Evolutionary conservation across 2,113 vertebrate species (phyloP), one percentile per base, ranked within the genome.

Genomic region (Malaclemys terrapin): DNA sequence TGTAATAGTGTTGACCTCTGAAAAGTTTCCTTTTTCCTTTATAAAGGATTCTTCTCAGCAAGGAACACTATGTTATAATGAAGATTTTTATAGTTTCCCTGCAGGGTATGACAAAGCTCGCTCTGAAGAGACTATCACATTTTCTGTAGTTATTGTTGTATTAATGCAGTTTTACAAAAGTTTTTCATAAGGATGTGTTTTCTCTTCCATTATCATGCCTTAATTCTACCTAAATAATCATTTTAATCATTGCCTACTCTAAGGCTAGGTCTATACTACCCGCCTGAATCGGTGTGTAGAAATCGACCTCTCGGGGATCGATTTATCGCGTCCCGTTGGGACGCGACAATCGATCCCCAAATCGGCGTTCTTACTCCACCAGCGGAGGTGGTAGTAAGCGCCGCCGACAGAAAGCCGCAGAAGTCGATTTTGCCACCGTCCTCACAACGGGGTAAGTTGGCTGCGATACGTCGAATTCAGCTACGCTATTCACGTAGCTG

Each of bases 81-180:
- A 96, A 97, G 94, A 92, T 97, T 98, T 96, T 84, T 98, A 42
- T 96, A 96, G 82, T 92, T 98, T 94, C 97, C 81, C 96, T 95
- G 94, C 96, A 96, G 96, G 97, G 93, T 97, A 91, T 90, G 93
- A 96, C 92, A 97, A 91, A 88, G 86, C 75, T 93, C 87, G 93
- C 86, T 94, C 4, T 10, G 94, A 94, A 93, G 88, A 75, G 22
- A 91, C 38, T 94, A 91, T 88, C 86, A 65, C 35, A 94, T 97
- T 72, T 92, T 84, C 79, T 93, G 81, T 94, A 52, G 80, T 96
- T 94, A 87, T 91, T 93, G 84, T 80, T 93, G 87, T 89, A 78
- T 79, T 94, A 82, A 92, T 95, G 81, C 52, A 0, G 0, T 50
- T 96, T 92, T 89, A 88, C 89, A 82, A 57, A 95, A 80, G 54